Evolutionary conservation across 2,113 vertebrate species (phyloP), one percentile per base, ranked within the genome.

Genomic region (Caranx ignobilis): DNA sequence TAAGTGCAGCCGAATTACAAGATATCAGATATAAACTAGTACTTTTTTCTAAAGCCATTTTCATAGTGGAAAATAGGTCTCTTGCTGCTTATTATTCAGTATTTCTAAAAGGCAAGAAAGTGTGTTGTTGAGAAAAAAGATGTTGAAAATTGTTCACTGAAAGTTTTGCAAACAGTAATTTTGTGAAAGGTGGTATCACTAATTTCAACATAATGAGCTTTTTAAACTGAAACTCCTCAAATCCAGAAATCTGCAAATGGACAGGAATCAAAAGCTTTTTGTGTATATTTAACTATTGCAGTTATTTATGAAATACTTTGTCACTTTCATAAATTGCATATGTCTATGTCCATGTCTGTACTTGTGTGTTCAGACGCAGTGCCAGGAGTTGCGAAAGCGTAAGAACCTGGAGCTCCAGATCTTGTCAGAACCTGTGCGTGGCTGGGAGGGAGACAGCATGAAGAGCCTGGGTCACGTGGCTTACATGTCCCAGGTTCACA

Each of bases 371-470:
- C 81, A 99, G 98, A 92, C 87, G 0, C 97, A 98, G 13, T 98
- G 97, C 85, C 97, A 99, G 89, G 98, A 99, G 50, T 89, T 98
- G 88, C 96, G 98, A 43, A 99, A 97, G 90, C 95, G 97, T 62
- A 99, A 98, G 76, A 97, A 98, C 67, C 94, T 99, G 21, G 98
- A 99, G 78, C 91, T 99, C 59, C 98, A 99, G 94, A 98, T 99
- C 84, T 94, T 99, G 84, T 99, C 97, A 0, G 98, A 99, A 75
- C 95, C 97, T 6, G 97, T 99, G 85, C 95, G 97, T 15, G 95
- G 95, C 70, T 99, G 97, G 98, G 98, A 99, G 90, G 98, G 98
- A 68, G 98, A 99, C 59, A 94, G 95, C 88, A 98, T 99, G 79
- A 98, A 96, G 92, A 96, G 96, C 2, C 93, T 99, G 91, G 98